These are phyloP conservation scores for Pitta sordida DNA, from an alignment of 2,113 vertebrate genomes.

Conservation along the genomic window DNA sequence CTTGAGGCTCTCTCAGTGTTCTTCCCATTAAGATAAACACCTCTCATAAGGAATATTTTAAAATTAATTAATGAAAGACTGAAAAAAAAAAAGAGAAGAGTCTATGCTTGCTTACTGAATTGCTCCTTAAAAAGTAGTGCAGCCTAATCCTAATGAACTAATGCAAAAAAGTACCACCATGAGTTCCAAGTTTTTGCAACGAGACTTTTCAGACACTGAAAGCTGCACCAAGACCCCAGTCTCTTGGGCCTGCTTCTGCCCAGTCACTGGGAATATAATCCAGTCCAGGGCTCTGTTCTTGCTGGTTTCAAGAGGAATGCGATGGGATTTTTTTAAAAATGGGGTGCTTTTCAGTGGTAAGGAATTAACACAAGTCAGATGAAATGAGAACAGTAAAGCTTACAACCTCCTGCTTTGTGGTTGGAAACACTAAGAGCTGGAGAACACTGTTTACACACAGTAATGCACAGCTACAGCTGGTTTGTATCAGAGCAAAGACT, in stretches of 20 bases:
- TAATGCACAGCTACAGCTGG: conserved; percentile 42
- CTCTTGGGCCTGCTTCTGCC: neutral
- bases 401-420: neutral
- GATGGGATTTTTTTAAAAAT: neutral
- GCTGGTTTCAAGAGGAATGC: neutral
- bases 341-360: neutral
- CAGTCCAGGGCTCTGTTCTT: neutral
- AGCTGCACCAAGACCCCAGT: neutral
- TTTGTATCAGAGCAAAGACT: conserved; percentile 37
- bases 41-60: neutral
- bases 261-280: neutral
- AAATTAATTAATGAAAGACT: neutral
- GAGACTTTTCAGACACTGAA: neutral
- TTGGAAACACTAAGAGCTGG: neutral
- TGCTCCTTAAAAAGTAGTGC: neutral
- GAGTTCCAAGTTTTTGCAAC: neutral
- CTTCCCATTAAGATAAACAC: neutral
- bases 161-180: neutral
- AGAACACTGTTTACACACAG: conserved; percentile 35
- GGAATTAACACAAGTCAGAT: neutral
- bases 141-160: neutral
- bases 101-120: neutral
- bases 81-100: neutral
- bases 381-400: conserved; percentile 23
- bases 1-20: neutral